A percentile compares a stretch with the other conserved stretches of the same genome.
phyloP scores from a whole-genome alignment of 2,888 invertebrate genomes.

The Euzetes globulus region DNA sequence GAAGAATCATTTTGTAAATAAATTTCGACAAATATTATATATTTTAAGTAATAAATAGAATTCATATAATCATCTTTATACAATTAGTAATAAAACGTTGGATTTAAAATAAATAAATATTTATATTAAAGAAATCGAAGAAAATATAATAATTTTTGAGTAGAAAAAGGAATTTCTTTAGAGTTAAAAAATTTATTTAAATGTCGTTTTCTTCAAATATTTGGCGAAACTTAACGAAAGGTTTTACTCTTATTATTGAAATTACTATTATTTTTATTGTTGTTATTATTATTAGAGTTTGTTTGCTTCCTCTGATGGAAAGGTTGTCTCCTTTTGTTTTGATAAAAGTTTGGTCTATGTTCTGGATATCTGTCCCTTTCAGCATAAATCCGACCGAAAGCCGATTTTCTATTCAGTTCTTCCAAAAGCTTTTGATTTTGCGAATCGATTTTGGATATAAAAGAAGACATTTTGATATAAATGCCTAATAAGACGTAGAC shows the following conservation, averaged over 20 bases:
- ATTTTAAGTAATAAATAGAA: too few relatives aligned
- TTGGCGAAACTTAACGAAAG: neutral
- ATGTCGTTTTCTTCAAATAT: too few relatives aligned
- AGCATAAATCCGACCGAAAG: constrained; percentile 1
- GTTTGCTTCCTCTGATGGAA: neutral
- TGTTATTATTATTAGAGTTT: neutral
- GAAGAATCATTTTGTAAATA: too few relatives aligned
- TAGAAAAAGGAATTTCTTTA: neutral
- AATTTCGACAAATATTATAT: too few relatives aligned
- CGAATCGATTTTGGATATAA: neutral
- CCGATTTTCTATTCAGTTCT: constrained; percentile 13
- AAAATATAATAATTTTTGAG: too few relatives aligned
- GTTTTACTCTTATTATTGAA: neutral
- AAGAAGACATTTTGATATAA: constrained; percentile 13
- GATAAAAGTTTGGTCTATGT: neutral
- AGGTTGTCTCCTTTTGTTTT: neutral
- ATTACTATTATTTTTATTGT: neutral
- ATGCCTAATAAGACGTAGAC: constrained; percentile 65
- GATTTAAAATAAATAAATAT: too few relatives aligned
- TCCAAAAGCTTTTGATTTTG: neutral
- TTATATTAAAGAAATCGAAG: too few relatives aligned
- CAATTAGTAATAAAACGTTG: too few relatives aligned
- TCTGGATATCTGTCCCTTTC: constrained; percentile 8
- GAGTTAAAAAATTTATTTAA: neutral
- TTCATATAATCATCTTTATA: too few relatives aligned